Percentiles rank a stretch among this genome's conserved stretches.
Conservation (phyloP, 2,797 vertebrate species). For the Scyliorhinus canicula region DNA sequence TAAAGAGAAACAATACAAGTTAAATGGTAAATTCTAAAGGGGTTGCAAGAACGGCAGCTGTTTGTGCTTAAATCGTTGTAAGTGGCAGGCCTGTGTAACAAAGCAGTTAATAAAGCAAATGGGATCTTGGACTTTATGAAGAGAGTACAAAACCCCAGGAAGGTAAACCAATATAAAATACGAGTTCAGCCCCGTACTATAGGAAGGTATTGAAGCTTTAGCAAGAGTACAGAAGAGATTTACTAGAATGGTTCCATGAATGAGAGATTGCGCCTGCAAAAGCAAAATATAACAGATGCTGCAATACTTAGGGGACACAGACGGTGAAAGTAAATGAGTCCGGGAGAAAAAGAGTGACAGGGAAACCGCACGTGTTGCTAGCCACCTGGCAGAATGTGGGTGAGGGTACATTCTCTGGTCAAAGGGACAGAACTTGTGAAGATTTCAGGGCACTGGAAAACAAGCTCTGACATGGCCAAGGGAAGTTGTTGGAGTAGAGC, state of each 20-base stretch:
- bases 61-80: not conserved
- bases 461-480: too few species aligned
- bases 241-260: not conserved
- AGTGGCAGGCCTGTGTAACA: not conserved
- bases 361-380: too few species aligned
- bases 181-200: not conserved
- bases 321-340: too few species aligned
- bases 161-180: not conserved
- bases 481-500: too few species aligned
- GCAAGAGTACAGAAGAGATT: not conserved
- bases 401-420: too few species aligned
- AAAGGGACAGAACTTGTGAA: too few species aligned
- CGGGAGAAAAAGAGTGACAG: too few species aligned
- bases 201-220: not conserved
- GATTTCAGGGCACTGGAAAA: too few species aligned
- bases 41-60: not conserved
- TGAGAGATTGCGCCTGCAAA: not conserved
- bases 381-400: too few species aligned
- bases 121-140: not conserved
- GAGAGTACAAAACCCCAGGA: not conserved
- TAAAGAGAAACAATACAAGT: not conserved
- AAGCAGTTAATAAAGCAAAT: not conserved
- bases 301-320: not conserved
- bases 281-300: not conserved
- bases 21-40: not conserved